Evolutionary conservation across 1,140 invertebrate genomes (phyloP), one percentile per base, ranked within the genome.

Genomic region (Mylabris phalerata): DNA sequence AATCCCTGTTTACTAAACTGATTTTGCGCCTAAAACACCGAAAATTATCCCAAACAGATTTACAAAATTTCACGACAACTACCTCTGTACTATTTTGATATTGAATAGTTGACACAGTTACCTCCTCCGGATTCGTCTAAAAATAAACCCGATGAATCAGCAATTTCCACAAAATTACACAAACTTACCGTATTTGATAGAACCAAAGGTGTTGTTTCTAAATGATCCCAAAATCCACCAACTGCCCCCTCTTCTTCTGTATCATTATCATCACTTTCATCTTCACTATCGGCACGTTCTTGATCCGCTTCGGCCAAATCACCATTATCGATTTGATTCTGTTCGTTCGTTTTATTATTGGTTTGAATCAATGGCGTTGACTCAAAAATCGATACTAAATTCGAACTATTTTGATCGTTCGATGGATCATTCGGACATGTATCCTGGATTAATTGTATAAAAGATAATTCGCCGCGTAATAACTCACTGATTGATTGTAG

Each of bases 271-370:
- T 73, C 67, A 13, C 65, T 66, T 13, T 56, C 48, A 19, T 64
- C 67, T 26, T 64, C 70, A 32, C 68, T 67, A 25, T 66, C 67
- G 2, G 66, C 48, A 39, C 68, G 55, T 50, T 67, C 70, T 47
- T 75, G 72, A 66, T 75, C 73, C 0, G 73, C 73, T 63, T 74
- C 73, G 0, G 73, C 71, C 27, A 74, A 59, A 63, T 74, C 71
- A 10, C 65, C 73, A 51, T 74, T 73, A 47, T 73, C 63, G 11
- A 71, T 68, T 43, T 66, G 65, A 24, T 59, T 48, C 42, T 49
- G 41, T 45, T 50, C 26, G 32, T 5, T 32, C 32, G 32, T 32
- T 32, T 32, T 19, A 19, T 19, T 19, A 19, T 4, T 32, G 32
- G 32, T 32, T 4, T 32, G 32, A 19, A 19, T 19, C 19, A 19